These are phyloP conservation scores for Mongoloraphidia duomilia DNA, from an alignment of 2,888 invertebrate species.

Conservation along the genomic window DNA sequence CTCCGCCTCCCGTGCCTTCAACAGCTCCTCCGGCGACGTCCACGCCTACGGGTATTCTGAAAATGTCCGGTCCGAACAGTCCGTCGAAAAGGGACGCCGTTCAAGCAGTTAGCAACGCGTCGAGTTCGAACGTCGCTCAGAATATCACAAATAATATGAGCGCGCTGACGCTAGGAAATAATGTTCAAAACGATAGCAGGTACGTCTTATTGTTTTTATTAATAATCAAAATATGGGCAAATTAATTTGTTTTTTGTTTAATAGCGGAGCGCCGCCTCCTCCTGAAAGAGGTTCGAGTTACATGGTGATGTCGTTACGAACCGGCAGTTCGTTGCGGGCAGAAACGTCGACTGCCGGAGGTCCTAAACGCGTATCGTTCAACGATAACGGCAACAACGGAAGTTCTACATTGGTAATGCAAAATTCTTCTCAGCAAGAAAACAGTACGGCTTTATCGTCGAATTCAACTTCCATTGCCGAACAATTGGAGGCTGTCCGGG, in stretches of 20 bases:
- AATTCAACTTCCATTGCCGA: constrained; percentile 26
- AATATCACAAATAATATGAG: constrained; percentile 1
- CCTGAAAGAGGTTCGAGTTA: constrained; percentile 84
- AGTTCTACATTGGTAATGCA: constrained; percentile 23
- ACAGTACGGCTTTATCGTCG: constrained; percentile 22
- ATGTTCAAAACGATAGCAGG: no score
- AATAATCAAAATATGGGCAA: no score
- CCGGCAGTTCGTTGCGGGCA: constrained; percentile 15
- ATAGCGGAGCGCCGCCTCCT: constrained; percentile 48
- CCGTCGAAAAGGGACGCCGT: constrained; percentile 2
- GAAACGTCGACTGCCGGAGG: background rate
- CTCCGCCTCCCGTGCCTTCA: background rate
- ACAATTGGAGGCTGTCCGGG: constrained; percentile 40
- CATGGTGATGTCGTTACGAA: constrained; percentile 57
- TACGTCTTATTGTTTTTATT: no score
- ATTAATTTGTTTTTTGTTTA: background rate
- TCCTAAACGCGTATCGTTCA: constrained; percentile 28
- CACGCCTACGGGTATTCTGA: constrained; percentile 2
- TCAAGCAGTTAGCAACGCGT: background rate
- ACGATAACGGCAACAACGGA: constrained; percentile 18
- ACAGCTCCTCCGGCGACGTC: background rate
- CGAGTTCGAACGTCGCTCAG: background rate
- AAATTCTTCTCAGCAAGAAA: constrained; percentile 13
- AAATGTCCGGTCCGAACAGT: constrained; percentile 5
- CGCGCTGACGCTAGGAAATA: no score